Evolutionary conservation across 2,797 vertebrate genomes (phyloP).

Genomic region (Phrynocephalus forsythii): DNA sequence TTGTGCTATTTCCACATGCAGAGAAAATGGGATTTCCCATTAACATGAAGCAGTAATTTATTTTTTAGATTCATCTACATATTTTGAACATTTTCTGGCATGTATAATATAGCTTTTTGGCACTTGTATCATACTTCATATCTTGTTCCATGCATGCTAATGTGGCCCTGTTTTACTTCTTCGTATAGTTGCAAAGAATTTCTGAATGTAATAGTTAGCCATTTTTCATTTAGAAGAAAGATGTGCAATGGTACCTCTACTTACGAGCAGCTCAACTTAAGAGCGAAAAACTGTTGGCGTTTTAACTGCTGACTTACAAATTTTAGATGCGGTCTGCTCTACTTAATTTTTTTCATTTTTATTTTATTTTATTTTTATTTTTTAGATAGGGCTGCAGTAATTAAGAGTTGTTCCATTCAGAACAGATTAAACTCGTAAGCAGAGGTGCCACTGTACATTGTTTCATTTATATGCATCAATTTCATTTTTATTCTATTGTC

Average conservation of each 20-base stretch:
- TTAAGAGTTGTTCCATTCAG: too few species aligned
- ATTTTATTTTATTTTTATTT: too few species aligned
- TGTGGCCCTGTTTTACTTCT: neutral
- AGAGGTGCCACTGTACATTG: neutral
- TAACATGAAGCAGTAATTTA: conserved; percentile 60
- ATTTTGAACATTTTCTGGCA: conserved; percentile 50
- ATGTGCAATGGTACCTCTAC: too few species aligned
- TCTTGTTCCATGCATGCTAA: conserved; percentile 2
- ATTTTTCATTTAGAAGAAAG: neutral
- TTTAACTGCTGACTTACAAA: too few species aligned
- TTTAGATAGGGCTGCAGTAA: too few species aligned
- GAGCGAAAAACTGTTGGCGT: too few species aligned
- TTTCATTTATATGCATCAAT: neutral
- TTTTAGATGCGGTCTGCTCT: too few species aligned
- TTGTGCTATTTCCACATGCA: conserved; percentile 65
- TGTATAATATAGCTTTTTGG: conserved; percentile 43
- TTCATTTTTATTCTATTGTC: too few species aligned
- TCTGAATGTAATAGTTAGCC: neutral
- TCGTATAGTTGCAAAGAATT: neutral
- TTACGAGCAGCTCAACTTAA: too few species aligned
- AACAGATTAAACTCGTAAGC: too few species aligned
- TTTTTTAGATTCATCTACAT: conserved; percentile 51
- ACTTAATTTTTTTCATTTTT: too few species aligned
- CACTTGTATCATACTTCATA: conserved; percentile 25
- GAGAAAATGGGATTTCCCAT: conserved; percentile 60